A percentile compares a stretch with the other conserved stretches of the same genome.
These are phyloP conservation scores for Danio aesculapii DNA, from an alignment of 2,797 vertebrate genomes.

Conservation along the genomic window DNA sequence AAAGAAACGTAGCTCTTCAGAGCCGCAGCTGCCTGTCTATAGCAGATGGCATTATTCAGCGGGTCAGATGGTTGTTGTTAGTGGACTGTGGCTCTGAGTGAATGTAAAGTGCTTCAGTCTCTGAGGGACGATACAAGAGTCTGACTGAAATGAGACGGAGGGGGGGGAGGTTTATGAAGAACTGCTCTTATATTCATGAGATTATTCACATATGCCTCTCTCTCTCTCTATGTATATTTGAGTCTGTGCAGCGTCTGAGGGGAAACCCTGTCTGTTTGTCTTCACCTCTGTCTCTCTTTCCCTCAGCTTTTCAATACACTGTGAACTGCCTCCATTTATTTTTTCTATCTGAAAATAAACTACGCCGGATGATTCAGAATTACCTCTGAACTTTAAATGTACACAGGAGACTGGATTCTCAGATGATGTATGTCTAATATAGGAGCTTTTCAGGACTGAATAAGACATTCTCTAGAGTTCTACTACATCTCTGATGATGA, in stretches of 20 bases:
- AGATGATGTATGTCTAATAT: too few species aligned
- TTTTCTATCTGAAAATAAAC: neutral
- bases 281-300: slow-evolving; percentile 11
- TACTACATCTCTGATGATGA: too few species aligned
- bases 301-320: neutral
- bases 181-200: slow-evolving; percentile 38
- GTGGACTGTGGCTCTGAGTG: slow-evolving; percentile 38
- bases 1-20: neutral
- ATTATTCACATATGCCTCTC: slow-evolving; percentile 15
- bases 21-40: slow-evolving; percentile 1
- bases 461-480: too few species aligned
- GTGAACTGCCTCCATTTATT: neutral
- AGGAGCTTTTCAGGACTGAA: too few species aligned
- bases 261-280: slow-evolving; percentile 18
- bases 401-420: too few species aligned
- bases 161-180: slow-evolving; percentile 20
- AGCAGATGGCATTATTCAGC: slow-evolving; percentile 5
- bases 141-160: slow-evolving; percentile 10
- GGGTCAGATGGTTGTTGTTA: slow-evolving; percentile 27
- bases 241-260: slow-evolving; percentile 42
- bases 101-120: slow-evolving; percentile 50
- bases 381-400: too few species aligned
- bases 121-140: slow-evolving; percentile 12
- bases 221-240: slow-evolving; percentile 15
- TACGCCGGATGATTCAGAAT: neutral